Evolutionary conservation across 1,140 invertebrate genomes (phyloP).

Genomic region (Neotoxoptera formosana): DNA sequence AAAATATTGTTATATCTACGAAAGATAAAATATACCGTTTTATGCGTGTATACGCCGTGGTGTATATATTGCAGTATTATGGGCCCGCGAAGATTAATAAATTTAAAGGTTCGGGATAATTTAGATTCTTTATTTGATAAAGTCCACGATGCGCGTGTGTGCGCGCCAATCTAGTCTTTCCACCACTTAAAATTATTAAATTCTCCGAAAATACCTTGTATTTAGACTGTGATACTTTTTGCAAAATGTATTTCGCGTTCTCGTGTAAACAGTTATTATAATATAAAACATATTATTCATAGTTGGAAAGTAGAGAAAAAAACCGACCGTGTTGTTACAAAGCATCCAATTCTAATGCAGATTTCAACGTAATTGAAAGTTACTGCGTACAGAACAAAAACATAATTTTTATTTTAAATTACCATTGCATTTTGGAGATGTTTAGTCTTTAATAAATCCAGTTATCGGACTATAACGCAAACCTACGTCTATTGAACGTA

Average conservation of each 20-base stretch:
- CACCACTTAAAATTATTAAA: slow-evolving; percentile 32
- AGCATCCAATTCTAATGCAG: not conserved
- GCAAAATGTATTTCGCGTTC: not conserved
- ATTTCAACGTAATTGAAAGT: not conserved
- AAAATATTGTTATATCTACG: not conserved
- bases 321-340: not conserved
- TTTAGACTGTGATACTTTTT: not conserved
- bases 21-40: not conserved
- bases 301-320: not conserved
- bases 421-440: not conserved
- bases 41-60: not conserved
- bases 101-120: not conserved
- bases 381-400: not conserved
- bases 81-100: not conserved
- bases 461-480: not conserved
- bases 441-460: not conserved
- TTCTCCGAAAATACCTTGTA: not conserved
- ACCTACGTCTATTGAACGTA: accelerated
- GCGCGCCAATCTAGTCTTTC: not conserved
- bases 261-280: slow-evolving; percentile 11
- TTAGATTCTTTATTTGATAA: not conserved
- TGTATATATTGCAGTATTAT: not conserved
- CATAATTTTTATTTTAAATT: not conserved
- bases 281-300: not conserved
- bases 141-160: not conserved